phyloP scores from a whole-genome alignment of 2,797 vertebrate genomes.

The Macrochelys suwanniensis region DNA sequence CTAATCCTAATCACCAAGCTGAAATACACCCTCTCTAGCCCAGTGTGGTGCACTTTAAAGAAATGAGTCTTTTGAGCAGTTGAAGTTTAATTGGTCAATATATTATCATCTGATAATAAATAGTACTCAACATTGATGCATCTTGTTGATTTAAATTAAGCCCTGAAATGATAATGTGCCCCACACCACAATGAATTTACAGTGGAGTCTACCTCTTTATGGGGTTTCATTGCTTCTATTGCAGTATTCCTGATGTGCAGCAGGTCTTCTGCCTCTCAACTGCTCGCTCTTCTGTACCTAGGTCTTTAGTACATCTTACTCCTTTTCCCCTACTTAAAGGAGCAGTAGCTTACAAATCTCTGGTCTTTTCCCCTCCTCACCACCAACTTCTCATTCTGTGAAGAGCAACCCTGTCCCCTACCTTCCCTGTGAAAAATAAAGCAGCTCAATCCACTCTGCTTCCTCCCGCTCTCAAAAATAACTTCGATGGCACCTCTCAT shows the following conservation, averaged over 20 bases:
- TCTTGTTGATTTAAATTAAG: background rate
- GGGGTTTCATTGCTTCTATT: background rate
- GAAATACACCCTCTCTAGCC: background rate
- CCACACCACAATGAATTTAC: background rate
- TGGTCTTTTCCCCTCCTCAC: background rate
- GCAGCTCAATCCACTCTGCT: background rate
- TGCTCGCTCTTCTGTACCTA: background rate
- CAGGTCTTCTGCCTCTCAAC: background rate
- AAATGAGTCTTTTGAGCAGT: background rate
- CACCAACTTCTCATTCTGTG: background rate
- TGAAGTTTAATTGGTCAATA: no score
- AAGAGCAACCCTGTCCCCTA: background rate
- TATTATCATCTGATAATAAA: no score
- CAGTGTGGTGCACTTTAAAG: background rate
- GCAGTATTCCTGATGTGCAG: background rate
- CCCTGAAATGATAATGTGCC: background rate
- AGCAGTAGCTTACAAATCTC: background rate
- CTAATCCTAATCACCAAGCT: background rate
- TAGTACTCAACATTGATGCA: no score
- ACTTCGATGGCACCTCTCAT: background rate
- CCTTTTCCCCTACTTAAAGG: background rate
- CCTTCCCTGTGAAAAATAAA: background rate
- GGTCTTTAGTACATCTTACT: background rate
- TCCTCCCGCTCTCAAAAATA: background rate
- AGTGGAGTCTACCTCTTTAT: background rate